Evolutionary conservation across 2,888 invertebrate species (phyloP), one percentile per base, ranked within the genome.

Genomic region (Ctena decussata): DNA sequence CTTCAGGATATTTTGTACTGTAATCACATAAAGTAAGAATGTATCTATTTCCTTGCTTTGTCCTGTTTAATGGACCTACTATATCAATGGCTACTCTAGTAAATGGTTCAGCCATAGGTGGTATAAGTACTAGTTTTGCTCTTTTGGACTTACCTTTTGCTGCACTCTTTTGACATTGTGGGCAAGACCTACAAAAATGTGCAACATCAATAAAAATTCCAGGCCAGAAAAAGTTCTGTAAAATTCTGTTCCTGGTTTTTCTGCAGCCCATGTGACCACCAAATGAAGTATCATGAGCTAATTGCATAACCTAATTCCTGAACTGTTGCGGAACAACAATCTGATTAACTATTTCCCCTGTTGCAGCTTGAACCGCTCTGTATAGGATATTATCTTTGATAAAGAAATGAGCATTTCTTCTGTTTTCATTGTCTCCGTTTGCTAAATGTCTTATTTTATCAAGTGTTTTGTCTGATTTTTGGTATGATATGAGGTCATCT

Each of bases 1-100:
- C 72, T 41, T 72, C 72, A n/a, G 41, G 41, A 44, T 72, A 72
- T 30, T 72, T 41, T 44, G 72, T 74, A n/a, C 49, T 53, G 30
- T 74, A 74, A 37, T 74, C 74, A 53, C 74, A 53, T 24, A 27
- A n/a, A 27, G 53, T 53, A n/a, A 74, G 37, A 53, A 74, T 74
- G n/a, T 74, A 74, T 27, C 44, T 44, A 32, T 77, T 65, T 3
- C 77, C 77, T 24, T 30, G 12, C 46, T 41, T 77, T 15, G 77
- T 77, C 27, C 44, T 53, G 8, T 32, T 1, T 44, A 57, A 46
- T 11, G 65, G 77, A 27, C 37, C 69, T 3, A 74, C 53, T 32
- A 74, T 74, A 53, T 74, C 53, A 8, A 74, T 74, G 15, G 49
- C 74, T 6, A 74, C 53, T 53, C 74, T 46, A 3, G 53, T 53